phyloP scores from a whole-genome alignment of 2,888 invertebrate genomes.

The Nomada lathburiana region DNA sequence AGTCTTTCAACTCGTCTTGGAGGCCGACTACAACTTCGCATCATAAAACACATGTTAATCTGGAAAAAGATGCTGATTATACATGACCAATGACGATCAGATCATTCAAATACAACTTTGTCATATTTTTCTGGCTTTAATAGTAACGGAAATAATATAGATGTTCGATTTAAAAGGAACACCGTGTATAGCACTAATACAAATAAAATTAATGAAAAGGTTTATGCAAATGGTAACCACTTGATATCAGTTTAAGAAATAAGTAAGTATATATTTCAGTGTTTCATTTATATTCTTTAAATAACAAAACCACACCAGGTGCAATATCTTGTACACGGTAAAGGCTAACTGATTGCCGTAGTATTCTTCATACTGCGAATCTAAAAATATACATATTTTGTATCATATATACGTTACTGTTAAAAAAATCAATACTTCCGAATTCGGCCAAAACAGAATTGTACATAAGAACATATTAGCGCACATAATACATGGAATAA shows the following conservation, averaged over 20 bases:
- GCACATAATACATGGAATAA: too few relatives aligned
- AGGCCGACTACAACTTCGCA: background rate
- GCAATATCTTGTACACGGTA: background rate
- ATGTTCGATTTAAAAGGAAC: background rate
- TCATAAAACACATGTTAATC: constrained; percentile 15
- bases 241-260: too few relatives aligned
- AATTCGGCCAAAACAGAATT: background rate
- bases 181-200: too few relatives aligned
- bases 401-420: background rate
- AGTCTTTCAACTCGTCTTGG: background rate
- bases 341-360: background rate
- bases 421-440: background rate
- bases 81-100: background rate
- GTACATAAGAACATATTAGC: too few relatives aligned
- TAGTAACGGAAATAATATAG: constrained; percentile 1
- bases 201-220: too few relatives aligned
- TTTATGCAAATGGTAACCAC: too few relatives aligned
- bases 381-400: background rate
- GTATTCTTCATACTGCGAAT: background rate
- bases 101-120: background rate
- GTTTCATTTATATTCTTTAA: too few relatives aligned
- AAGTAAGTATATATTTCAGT: too few relatives aligned
- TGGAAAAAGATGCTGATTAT: background rate
- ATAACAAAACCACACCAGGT: too few relatives aligned
- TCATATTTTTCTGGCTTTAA: background rate